Conservation (phyloP, 1,140 invertebrate species). For the Akabosia matsudoensis region DNA sequence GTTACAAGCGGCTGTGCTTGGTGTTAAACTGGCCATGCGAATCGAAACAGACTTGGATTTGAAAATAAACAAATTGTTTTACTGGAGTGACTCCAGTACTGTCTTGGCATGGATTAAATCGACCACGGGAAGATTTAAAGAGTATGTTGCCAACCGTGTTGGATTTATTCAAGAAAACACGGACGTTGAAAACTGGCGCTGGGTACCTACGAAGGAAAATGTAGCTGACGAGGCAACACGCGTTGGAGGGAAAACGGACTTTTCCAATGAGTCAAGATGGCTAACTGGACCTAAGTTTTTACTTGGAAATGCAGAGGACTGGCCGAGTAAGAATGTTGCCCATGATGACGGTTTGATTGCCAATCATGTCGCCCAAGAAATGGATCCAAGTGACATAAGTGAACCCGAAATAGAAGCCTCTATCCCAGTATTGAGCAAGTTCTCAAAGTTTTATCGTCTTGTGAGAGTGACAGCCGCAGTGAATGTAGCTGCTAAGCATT, state of each 20-base stretch:
- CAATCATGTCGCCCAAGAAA: background rate
- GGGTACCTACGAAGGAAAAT: background rate
- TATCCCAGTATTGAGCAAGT: background rate
- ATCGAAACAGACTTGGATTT: background rate
- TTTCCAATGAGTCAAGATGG: background rate
- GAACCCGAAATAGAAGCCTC: background rate
- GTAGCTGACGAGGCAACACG: background rate
- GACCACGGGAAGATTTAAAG: background rate
- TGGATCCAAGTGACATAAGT: background rate
- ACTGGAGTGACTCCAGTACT: conserved; percentile 1
- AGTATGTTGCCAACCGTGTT: background rate
- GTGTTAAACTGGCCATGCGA: background rate
- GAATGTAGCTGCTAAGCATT: background rate
- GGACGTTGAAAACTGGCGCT: background rate
- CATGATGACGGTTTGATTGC: background rate
- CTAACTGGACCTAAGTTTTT: conserved; percentile 25
- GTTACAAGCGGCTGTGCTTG: conserved; percentile 23
- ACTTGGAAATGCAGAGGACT: background rate
- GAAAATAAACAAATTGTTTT: background rate
- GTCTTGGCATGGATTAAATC: background rate
- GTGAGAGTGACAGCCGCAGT: background rate
- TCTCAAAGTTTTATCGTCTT: background rate
- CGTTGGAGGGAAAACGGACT: background rate
- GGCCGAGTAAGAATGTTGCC: conserved; percentile 18
- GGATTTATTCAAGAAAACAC: conserved; percentile 1